A percentile compares a stretch with the other conserved stretches of the same genome.
phyloP scores from a whole-genome alignment of 2,888 invertebrate genomes.

The Philereme transversata region DNA sequence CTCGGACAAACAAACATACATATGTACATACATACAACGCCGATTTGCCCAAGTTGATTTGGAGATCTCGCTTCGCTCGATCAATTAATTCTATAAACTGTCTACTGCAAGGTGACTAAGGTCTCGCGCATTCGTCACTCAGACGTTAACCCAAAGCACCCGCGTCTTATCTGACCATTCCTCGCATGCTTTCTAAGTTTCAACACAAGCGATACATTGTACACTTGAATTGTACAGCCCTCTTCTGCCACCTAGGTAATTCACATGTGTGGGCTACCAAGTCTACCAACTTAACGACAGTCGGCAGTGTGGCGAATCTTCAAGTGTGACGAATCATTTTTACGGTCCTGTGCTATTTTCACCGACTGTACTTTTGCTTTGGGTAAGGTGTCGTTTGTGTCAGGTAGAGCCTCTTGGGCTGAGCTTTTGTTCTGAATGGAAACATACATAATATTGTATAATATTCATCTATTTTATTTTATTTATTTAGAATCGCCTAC shows the following conservation, averaged over 20 bases:
- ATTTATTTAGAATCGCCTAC: no score
- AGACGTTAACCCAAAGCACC: neutral
- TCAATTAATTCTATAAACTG: no score
- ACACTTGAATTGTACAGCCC: neutral
- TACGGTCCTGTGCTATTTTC: conserved; percentile 43
- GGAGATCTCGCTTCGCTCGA: no score
- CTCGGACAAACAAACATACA: no score
- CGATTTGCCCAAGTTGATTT: no score
- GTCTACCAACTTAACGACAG: conserved; percentile 26
- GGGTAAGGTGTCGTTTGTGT: conserved; percentile 1
- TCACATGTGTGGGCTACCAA: conserved; percentile 15
- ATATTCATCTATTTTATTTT: no score
- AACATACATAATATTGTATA: no score
- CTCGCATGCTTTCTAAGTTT: neutral
- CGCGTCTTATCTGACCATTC: neutral
- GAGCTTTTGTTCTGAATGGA: neutral
- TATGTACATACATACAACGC: no score
- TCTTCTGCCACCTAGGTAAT: neutral
- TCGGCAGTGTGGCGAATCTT: conserved; percentile 45
- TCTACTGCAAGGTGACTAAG: neutral
- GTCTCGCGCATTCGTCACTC: neutral
- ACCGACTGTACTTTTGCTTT: conserved; percentile 8
- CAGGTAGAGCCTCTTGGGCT: neutral
- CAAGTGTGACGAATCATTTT: conserved; percentile 58
- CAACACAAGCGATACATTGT: neutral